Evolutionary conservation across 2,113 vertebrate genomes (phyloP).

Genomic region (Percina caprodes): DNA sequence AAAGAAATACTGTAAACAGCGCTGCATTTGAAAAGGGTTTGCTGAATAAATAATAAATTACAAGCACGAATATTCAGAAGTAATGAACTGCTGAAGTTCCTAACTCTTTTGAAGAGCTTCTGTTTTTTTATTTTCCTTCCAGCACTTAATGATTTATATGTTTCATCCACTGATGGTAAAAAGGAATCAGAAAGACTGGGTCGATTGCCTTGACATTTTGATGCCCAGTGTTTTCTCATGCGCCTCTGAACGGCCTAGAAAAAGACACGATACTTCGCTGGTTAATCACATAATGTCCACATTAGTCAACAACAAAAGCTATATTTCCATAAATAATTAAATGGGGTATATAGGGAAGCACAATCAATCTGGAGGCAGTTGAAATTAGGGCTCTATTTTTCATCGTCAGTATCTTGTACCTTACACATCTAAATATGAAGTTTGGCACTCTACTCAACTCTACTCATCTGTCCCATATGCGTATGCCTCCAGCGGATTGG

Average conservation of each 20-base stretch:
- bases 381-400: too few species aligned
- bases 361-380: background rate
- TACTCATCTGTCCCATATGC: too few species aligned
- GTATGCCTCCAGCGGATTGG: too few species aligned
- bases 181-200: background rate
- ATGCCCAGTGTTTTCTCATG: background rate
- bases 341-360: background rate
- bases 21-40: constrained; percentile 57
- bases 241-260: background rate
- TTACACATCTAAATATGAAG: too few species aligned
- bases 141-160: constrained; percentile 47
- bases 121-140: constrained; percentile 22
- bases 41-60: constrained; percentile 74
- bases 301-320: background rate
- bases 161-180: constrained; percentile 27
- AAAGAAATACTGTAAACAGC: constrained; percentile 70
- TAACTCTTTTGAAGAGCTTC: constrained; percentile 61
- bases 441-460: too few species aligned
- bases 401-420: too few species aligned
- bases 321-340: background rate
- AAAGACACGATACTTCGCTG: background rate
- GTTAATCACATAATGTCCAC: background rate
- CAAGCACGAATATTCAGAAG: constrained; percentile 63
- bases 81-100: constrained; percentile 63
- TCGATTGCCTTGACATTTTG: constrained; percentile 9